phyloP scores from a whole-genome alignment of 2,888 invertebrate genomes.

The Dynastes grantii region DNA sequence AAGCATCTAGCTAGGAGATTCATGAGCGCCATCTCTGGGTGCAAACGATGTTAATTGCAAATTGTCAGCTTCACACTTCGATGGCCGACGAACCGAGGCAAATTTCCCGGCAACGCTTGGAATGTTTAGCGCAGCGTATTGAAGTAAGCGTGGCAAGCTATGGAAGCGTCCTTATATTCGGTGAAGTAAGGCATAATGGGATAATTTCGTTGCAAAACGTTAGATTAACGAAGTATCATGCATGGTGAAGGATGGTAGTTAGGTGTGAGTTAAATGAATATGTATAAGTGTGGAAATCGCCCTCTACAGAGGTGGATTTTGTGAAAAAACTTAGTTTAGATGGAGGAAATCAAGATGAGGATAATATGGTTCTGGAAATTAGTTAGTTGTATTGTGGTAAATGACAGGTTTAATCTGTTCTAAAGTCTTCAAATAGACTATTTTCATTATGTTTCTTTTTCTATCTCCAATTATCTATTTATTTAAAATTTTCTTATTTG shows the following conservation, averaged over 20 bases:
- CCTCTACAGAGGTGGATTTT: no score
- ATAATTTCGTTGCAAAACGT: constrained; percentile 18
- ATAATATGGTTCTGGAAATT: no score
- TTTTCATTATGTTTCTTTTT: no score
- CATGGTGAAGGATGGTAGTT: neutral
- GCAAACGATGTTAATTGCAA: constrained; percentile 34
- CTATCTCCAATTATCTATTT: no score
- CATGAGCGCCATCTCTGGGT: neutral
- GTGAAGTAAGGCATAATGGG: neutral
- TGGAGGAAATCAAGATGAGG: no score
- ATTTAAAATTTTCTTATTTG: no score
- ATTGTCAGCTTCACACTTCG: constrained; percentile 41
- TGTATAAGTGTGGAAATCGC: no score
- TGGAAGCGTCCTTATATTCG: neutral
- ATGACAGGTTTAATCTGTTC: no score
- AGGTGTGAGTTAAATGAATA: neutral
- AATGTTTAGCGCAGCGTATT: neutral
- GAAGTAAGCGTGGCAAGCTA: neutral
- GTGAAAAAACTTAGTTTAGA: no score
- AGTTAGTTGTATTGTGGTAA: no score
- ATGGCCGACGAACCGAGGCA: constrained; percentile 5
- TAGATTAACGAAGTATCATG: neutral
- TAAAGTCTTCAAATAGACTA: no score
- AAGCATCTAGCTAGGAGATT: neutral
- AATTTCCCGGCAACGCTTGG: neutral